Percentiles rank a stretch among this genome's conserved stretches.
Conservation (phyloP, 2,797 vertebrate species). For the Sparus aurata region DNA sequence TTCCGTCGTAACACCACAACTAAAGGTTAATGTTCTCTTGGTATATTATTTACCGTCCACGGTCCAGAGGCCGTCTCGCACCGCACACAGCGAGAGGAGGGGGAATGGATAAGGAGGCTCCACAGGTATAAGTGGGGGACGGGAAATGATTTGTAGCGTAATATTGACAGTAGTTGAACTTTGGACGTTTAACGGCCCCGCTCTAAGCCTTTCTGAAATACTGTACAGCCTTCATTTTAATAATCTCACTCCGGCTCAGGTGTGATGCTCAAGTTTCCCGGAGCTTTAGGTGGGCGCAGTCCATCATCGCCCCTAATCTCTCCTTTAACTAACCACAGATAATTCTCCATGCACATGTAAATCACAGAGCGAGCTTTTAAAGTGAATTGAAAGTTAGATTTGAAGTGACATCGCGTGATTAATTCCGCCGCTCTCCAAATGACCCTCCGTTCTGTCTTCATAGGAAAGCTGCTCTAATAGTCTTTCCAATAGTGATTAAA, state of each 20-base stretch:
- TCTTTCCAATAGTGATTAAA: conserved; percentile 83
- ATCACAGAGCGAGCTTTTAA: conserved; percentile 71
- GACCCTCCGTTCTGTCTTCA: conserved; percentile 79
- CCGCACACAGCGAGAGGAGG: conserved; percentile 37
- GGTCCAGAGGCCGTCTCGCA: conserved; percentile 50
- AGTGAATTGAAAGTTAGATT: conserved; percentile 83
- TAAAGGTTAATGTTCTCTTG: conserved; percentile 87
- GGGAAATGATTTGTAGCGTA: conserved; percentile 55
- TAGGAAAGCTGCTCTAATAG: conserved; percentile 78
- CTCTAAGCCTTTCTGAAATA: conserved; percentile 54
- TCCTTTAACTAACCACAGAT: conserved; percentile 74
- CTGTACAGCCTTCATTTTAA: conserved; percentile 61
- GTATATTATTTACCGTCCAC: conserved; percentile 81
- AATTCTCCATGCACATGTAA: conserved; percentile 80
- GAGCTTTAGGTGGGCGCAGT: conserved; percentile 57
- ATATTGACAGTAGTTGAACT: conserved; percentile 71
- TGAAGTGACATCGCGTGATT: conserved; percentile 81
- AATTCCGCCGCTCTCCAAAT: conserved; percentile 76
- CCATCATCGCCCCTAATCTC: conserved; percentile 68
- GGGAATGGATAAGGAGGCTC: conserved; percentile 6
- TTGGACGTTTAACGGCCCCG: conserved; percentile 51
- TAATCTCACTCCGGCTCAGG: conserved; percentile 68
- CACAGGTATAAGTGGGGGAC: conserved; percentile 36
- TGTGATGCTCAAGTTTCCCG: conserved; percentile 64
- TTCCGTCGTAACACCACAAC: conserved; percentile 82